Percentiles rank a stretch among this genome's conserved stretches.
These are phyloP conservation scores for Actinernus sp. DNA, from an alignment of 92 coral and sea anemone species.

Conservation along the genomic window DNA sequence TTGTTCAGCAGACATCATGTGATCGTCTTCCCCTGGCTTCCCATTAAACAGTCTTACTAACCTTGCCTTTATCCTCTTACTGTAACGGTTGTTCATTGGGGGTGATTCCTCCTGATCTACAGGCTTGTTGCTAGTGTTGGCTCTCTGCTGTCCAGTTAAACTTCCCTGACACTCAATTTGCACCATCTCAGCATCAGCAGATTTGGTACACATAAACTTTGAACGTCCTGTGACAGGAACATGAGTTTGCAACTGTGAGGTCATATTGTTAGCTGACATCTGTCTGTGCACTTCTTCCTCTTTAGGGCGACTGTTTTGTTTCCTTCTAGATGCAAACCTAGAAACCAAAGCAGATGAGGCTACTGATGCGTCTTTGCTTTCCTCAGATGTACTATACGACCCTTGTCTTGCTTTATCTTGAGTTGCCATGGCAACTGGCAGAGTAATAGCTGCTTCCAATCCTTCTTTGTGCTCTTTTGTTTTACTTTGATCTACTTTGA, in stretches of 20 bases:
- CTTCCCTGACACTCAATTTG: background rate
- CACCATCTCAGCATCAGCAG: background rate
- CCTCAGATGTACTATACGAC: no score
- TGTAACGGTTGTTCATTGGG: slow-evolving; percentile 73
- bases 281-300: background rate
- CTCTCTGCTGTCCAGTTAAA: background rate
- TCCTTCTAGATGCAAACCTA: background rate
- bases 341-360: no score
- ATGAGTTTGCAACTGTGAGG: background rate
- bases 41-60: slow-evolving; percentile 79
- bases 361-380: no score
- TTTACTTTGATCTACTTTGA: no score
- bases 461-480: no score
- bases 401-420: no score
- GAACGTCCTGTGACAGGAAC: background rate
- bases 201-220: background rate
- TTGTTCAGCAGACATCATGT: slow-evolving; percentile 9
- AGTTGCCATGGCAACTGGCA: no score
- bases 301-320: background rate
- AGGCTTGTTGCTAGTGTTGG: background rate
- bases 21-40: slow-evolving; percentile 22
- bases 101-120: slow-evolving; percentile 14
- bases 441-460: no score
- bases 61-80: slow-evolving; percentile 71
- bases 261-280: background rate